Base-by-base conservation (phyloP, 2,888 invertebrate species). In the Dysmachus trigonus region DNA sequence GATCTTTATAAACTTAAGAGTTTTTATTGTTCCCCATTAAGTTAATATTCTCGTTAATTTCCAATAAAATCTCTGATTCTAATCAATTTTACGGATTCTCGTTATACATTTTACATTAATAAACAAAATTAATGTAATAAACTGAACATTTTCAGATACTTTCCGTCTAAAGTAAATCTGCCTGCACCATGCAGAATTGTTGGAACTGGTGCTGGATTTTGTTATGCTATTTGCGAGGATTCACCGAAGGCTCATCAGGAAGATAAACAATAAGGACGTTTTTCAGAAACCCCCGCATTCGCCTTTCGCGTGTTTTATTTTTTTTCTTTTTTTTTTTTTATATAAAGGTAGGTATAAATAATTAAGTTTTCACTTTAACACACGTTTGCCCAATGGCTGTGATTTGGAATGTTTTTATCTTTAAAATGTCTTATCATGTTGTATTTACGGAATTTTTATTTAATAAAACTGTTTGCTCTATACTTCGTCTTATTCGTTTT, bases 121-220 rank as follows among this genome's bases (percentile, higher is more conserved):
- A n/a, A n/a, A n/a, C 31, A 27, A 51, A 62, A 33, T 81, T 38
- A 8, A 7, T 7, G 10, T 41, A 13, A 13, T 41, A 27, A 31
- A 53, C 22, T 51, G 38, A 85, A 22, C 71, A 31, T n/a, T 22
- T 71, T 0, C 79, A 92, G 92, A 71, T 91, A 88, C 74, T 88
- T 86, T 27, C 91, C 92, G 5, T 89, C 89, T 1, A 77, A 89
- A 5, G 87, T 92, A 1, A 86, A 89, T 8, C 87, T 92, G 62
- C 90, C 91, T 6, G 89, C 88, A 10, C 86, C 88, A 1, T 90
- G 90, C 5, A 91, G 89, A 86, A 53, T 90, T 3, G 90, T 90
- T 33, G 91, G 91, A 33, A 87, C 90, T 82, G 92, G 92, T 15
- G 91, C 92, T 10, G 92, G 92, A 1, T 92, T 92, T 88, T 92